These are phyloP conservation scores for Mohoua ochrocephala DNA, from an alignment of 2,113 vertebrate species.

Conservation along the genomic window DNA sequence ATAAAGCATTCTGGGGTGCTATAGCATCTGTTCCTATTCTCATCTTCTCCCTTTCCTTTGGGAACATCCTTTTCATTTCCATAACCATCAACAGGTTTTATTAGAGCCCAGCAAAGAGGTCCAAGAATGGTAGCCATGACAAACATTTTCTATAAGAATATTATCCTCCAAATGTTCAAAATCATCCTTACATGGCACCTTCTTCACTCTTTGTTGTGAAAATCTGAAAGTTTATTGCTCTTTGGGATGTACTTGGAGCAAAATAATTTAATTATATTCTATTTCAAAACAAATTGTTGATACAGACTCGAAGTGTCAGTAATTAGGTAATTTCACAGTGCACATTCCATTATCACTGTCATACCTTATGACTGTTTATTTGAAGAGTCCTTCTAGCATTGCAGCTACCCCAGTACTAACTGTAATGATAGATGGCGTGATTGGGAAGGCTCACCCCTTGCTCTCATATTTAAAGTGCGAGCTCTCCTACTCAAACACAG, in stretches of 20 bases:
- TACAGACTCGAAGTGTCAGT: neutral
- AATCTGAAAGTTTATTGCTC: neutral
- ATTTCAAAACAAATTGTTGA: slow-evolving; percentile 27
- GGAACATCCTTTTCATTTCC: neutral
- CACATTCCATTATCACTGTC: neutral
- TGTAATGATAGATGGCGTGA: neutral
- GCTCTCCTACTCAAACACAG: neutral
- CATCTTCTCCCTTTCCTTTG: neutral
- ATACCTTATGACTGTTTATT: neutral
- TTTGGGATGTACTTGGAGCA: neutral
- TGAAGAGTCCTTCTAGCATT: neutral
- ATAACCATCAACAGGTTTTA: neutral
- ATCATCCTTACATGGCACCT: neutral
- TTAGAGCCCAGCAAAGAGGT: neutral
- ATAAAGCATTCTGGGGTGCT: neutral
- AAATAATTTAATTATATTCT: slow-evolving; percentile 28
- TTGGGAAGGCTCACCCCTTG: neutral
- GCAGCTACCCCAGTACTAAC: neutral
- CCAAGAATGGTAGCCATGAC: neutral
- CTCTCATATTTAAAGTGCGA: neutral
- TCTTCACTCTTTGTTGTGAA: neutral
- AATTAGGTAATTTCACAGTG: neutral
- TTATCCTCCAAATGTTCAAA: neutral
- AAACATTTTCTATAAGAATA: neutral
- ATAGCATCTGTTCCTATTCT: neutral